Evolutionary conservation across 2,113 vertebrate species (phyloP), one percentile per base, ranked within the genome.

Genomic region (Equus quagga): DNA sequence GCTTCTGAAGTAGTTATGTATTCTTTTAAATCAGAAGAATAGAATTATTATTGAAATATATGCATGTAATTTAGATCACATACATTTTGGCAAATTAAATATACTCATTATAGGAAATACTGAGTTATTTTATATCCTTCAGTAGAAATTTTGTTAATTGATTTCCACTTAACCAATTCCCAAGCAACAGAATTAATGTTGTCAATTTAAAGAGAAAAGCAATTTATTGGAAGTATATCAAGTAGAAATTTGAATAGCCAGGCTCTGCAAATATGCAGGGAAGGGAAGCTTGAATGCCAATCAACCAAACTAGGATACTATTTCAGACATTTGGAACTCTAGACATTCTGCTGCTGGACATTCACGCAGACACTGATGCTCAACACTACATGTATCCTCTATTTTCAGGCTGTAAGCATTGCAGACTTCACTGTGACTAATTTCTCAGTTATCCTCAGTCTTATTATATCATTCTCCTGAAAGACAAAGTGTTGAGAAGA

Each of bases 81-180:
- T 82, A 96, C 12, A 95, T 97, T 83, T 96, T 94, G 92, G 86
- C 65, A 97, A 94, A 41, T 96, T 96, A 92, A 92, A 86, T 94
- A 86, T 89, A 92, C 60, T 95, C 54, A 89, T 90, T 87, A 84
- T 65, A 89, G 46, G 58, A 93, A 97, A 96, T 96, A 76, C 19
- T 89, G 72, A 95, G 23, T 82, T 96, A 93, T 91, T 97, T 97
- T 96, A 96, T 89, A 96, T 54, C 51, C 21, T 95, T 93, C 51
- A 70, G 54, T 83, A 51, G 80, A 95, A 96, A 96, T 84, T 96
- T 97, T 97, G 58, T 95, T 97, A 92, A 97, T 90, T 94, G 83
- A 96, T 93, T 56, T 96, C 70, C 24, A 96, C 46, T 97, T 97
- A 96, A 76, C 80, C 67, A 94, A 91, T 95, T 94, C 72, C 46